phyloP scores from a whole-genome alignment of 53 echinoderm and acorn worm species.

The Zoroaster sp. region DNA sequence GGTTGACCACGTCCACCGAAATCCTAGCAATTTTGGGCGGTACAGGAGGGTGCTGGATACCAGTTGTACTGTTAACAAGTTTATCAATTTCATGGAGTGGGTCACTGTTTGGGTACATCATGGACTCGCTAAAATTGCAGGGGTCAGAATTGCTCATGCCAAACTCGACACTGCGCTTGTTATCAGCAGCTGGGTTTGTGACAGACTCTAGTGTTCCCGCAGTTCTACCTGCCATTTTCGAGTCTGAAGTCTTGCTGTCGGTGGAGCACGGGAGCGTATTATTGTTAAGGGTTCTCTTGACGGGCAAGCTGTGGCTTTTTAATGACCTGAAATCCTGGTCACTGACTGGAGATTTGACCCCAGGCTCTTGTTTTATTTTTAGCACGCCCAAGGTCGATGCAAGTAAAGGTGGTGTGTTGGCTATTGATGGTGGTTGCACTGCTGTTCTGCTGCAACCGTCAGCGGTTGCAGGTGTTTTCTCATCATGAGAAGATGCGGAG shows the following conservation, averaged over 20 bases:
- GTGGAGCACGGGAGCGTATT: slow-evolving; percentile 12
- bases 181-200: not conserved
- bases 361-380: slow-evolving; percentile 56
- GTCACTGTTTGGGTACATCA: slow-evolving; percentile 50
- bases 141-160: not conserved
- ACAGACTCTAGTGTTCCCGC: not conserved
- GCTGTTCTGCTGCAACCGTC: slow-evolving; percentile 4
- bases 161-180: not conserved
- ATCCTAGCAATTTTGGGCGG: slow-evolving; percentile 62
- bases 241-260: not conserved
- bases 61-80: slow-evolving; percentile 64
- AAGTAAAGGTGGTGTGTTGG: not conserved
- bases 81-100: slow-evolving; percentile 66
- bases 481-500: not conserved
- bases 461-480: not conserved
- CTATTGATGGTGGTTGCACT: not conserved
- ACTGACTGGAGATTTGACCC: slow-evolving; percentile 22
- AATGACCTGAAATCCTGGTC: slow-evolving; percentile 16
- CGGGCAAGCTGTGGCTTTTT: slow-evolving; percentile 13
- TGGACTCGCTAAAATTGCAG: slow-evolving; percentile 13
- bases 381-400: not conserved
- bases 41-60: slow-evolving; percentile 46
- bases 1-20: slow-evolving; percentile 43
- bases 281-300: slow-evolving; percentile 51
- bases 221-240: not conserved